Percentiles rank a stretch among this genome's conserved stretches.
Conservation (phyloP, 2,113 vertebrate species). For the Cephalopholis sonnerati region DNA sequence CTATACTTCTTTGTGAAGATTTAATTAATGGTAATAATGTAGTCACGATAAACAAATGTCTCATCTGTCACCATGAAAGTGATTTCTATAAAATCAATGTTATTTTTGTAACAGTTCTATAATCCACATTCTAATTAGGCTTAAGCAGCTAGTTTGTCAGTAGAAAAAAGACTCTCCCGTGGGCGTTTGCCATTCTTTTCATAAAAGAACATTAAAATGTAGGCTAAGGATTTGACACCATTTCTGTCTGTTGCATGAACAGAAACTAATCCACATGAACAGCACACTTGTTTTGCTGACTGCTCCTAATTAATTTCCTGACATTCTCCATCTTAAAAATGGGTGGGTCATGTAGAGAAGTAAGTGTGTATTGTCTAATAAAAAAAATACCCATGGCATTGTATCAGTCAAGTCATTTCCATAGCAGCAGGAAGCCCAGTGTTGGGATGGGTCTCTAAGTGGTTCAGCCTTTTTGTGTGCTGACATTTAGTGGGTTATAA, state of each 20-base stretch:
- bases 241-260: slow-evolving; percentile 62
- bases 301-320: slow-evolving; percentile 17
- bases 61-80: slow-evolving; percentile 84
- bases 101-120: slow-evolving; percentile 84
- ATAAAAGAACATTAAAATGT: slow-evolving; percentile 80
- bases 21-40: slow-evolving; percentile 87
- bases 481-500: neutral
- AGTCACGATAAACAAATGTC: slow-evolving; percentile 86
- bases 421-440: neutral
- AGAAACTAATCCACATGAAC: slow-evolving; percentile 47
- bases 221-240: slow-evolving; percentile 70
- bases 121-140: slow-evolving; percentile 83
- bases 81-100: slow-evolving; percentile 80
- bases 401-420: neutral
- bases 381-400: slow-evolving; percentile 20
- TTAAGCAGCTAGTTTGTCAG: slow-evolving; percentile 82
- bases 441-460: neutral
- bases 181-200: slow-evolving; percentile 81
- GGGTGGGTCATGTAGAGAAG: slow-evolving; percentile 47
- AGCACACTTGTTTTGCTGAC: slow-evolving; percentile 41
- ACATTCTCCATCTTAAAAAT: neutral
- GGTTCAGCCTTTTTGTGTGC: slow-evolving; percentile 5
- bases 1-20: slow-evolving; percentile 84
- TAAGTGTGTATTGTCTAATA: slow-evolving; percentile 31
- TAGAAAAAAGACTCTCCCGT: slow-evolving; percentile 70